Conservation (phyloP, 2,888 invertebrate species). For the Drosophila rellima region DNA sequence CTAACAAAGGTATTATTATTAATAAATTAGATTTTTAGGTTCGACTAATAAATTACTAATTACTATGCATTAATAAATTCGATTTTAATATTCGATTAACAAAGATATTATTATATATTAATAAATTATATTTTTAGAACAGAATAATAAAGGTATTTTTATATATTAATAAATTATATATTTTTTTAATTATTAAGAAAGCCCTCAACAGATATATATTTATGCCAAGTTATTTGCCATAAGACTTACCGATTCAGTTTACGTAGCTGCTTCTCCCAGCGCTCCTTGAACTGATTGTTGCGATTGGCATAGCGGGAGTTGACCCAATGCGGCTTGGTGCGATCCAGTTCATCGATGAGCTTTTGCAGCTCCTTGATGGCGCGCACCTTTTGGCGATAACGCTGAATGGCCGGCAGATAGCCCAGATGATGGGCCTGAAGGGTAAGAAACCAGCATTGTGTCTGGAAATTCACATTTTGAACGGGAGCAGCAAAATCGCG, state of each 20-base stretch:
- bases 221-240: too few relatives aligned
- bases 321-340: conserved; percentile 93
- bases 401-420: conserved; percentile 94
- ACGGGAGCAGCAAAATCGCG: conserved; percentile 63
- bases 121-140: too few relatives aligned
- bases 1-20: too few relatives aligned
- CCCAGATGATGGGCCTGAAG: conserved; percentile 97
- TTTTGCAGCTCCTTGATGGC: conserved; percentile 92
- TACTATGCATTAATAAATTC: too few relatives aligned
- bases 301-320: conserved; percentile 91
- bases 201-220: too few relatives aligned
- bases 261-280: conserved; percentile 95
- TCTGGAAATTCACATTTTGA: conserved; percentile 95
- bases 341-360: conserved; percentile 93
- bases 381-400: conserved; percentile 91
- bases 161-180: too few relatives aligned
- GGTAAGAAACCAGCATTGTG: conserved; percentile 98
- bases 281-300: conserved; percentile 93
- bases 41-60: too few relatives aligned
- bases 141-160: too few relatives aligned
- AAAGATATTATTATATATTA: too few relatives aligned
- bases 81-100: too few relatives aligned
- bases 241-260: conserved; percentile 88
- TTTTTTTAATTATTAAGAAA: too few relatives aligned
- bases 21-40: too few relatives aligned